These are phyloP conservation scores for Tauraco hartlaubi DNA, from an alignment of 2,797 vertebrate species.

Conservation along the genomic window DNA sequence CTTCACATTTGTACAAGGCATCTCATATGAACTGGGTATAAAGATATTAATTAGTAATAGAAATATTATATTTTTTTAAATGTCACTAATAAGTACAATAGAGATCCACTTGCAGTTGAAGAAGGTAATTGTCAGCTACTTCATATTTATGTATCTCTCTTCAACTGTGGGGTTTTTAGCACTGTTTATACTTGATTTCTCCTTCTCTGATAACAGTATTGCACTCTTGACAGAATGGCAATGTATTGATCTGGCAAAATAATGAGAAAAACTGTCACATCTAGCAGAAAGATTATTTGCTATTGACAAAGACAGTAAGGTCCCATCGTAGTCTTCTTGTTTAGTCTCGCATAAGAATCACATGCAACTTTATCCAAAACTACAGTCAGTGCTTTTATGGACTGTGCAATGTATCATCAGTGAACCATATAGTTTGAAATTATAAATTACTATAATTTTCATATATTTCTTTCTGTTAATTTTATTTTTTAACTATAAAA, in stretches of 20 bases:
- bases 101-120: background rate
- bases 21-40: background rate
- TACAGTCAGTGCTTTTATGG: background rate
- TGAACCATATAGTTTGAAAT: background rate
- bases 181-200: background rate
- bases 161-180: background rate
- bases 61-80: background rate
- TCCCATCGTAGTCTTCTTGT: background rate
- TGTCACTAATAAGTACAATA: background rate
- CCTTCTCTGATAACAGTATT: background rate
- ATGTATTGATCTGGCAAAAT: background rate
- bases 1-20: background rate
- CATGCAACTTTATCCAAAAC: background rate
- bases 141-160: background rate
- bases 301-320: background rate
- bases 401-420: background rate
- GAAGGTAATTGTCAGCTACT: background rate
- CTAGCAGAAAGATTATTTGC: background rate
- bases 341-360: background rate
- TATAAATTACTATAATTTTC: background rate
- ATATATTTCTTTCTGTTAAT: background rate
- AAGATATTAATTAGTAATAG: background rate
- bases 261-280: background rate
- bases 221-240: background rate
- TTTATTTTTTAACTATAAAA: background rate